phyloP scores from a whole-genome alignment of 2,888 invertebrate species.

The Tridacna gigas region DNA sequence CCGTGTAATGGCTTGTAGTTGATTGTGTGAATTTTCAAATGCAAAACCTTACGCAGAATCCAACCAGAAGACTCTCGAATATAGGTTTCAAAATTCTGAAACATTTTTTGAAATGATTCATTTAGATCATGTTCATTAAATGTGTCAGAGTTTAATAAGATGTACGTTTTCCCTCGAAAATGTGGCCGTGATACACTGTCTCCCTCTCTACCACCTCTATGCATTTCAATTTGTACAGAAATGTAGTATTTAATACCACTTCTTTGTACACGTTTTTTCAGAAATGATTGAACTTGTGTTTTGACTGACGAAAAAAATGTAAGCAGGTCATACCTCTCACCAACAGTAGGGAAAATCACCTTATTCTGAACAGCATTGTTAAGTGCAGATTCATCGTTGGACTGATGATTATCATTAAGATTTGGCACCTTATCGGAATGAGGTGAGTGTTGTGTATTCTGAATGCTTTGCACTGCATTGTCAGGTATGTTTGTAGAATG shows the following conservation, averaged over 20 bases:
- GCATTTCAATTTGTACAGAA: slow-evolving; percentile 46
- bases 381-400: slow-evolving; percentile 25
- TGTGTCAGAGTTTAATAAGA: slow-evolving; percentile 21
- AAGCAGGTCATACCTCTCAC: slow-evolving; percentile 41
- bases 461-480: neutral
- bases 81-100: slow-evolving; percentile 47
- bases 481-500: neutral
- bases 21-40: slow-evolving; percentile 46
- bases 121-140: slow-evolving; percentile 38
- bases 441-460: neutral
- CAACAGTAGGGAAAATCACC: slow-evolving; percentile 26
- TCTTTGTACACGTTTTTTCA: slow-evolving; percentile 16
- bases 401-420: neutral
- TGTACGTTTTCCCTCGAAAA: slow-evolving; percentile 53
- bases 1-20: slow-evolving; percentile 21
- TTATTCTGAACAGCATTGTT: slow-evolving; percentile 18
- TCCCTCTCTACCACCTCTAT: slow-evolving; percentile 32
- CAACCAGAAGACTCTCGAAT: slow-evolving; percentile 49
- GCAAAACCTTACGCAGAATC: slow-evolving; percentile 34
- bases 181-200: slow-evolving; percentile 29
- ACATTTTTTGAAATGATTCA: slow-evolving; percentile 51
- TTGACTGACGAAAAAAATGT: slow-evolving; percentile 37
- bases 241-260: slow-evolving; percentile 44
- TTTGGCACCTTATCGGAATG: neutral
- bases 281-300: slow-evolving; percentile 16